Conservation (phyloP, 2,113 vertebrate species). For the Tragelaphus buxtoni region DNA sequence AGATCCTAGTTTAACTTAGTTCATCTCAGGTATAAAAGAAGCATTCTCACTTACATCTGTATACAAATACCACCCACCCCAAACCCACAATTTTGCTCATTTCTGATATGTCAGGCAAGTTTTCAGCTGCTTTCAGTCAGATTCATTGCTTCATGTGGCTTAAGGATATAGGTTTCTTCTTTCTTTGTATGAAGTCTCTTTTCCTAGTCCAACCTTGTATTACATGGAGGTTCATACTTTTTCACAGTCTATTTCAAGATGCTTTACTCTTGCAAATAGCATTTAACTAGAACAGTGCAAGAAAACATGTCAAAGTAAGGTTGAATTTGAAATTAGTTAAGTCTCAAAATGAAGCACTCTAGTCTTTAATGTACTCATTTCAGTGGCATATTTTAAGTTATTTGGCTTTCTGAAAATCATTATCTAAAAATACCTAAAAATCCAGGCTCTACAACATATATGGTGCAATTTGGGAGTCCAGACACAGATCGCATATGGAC, state of each 20-base stretch:
- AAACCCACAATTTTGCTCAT: not conserved
- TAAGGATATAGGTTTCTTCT: not conserved
- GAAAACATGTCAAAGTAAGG: not conserved
- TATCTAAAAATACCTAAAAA: slow-evolving; percentile 73
- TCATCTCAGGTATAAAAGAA: not conserved
- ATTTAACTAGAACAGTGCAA: not conserved
- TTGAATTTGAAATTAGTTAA: slow-evolving; percentile 10
- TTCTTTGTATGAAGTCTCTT: not conserved
- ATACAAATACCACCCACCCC: not conserved
- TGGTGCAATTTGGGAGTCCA: slow-evolving; percentile 69
- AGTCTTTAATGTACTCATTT: not conserved
- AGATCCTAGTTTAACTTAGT: not conserved
- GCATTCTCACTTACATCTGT: not conserved
- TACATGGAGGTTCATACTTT: not conserved
- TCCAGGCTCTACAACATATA: slow-evolving; percentile 72
- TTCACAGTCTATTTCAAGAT: slow-evolving; percentile 13
- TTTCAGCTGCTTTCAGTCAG: not conserved
- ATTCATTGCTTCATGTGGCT: not conserved
- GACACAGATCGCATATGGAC: slow-evolving; percentile 68
- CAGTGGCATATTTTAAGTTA: not conserved
- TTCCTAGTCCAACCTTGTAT: not conserved
- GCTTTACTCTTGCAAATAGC: not conserved
- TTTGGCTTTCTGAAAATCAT: slow-evolving; percentile 19
- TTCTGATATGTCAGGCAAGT: not conserved
- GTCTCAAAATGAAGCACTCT: not conserved